These are phyloP conservation scores for Gymnoscopelus braueri DNA, from an alignment of 2,797 vertebrate genomes.

Conservation along the genomic window DNA sequence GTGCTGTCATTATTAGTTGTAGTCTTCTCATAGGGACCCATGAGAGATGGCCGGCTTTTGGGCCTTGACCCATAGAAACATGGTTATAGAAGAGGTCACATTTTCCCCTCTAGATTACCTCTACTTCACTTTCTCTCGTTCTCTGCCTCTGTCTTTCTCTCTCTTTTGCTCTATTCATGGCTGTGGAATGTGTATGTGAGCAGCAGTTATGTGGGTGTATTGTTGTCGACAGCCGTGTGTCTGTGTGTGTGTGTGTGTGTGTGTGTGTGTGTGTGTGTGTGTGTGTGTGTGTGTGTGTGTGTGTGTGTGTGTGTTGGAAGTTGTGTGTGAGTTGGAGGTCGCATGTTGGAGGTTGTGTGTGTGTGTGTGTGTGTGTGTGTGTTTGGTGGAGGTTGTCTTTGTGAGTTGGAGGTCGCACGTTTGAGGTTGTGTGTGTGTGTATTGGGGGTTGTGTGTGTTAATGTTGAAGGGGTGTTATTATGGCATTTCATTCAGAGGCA, in stretches of 20 bases:
- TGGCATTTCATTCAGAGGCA: no score
- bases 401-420: no score
- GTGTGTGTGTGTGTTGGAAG: not conserved
- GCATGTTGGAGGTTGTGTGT: not conserved
- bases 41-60: no score
- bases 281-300: slow-evolving; percentile 18
- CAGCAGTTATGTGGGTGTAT: slow-evolving; percentile 68
- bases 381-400: not conserved
- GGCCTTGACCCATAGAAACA: no score
- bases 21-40: no score
- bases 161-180: slow-evolving; percentile 51
- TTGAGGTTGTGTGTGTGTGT: not conserved
- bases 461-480: slow-evolving; percentile 15
- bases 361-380: slow-evolving; percentile 15
- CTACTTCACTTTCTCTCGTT: not conserved
- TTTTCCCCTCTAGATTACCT: not conserved
- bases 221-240: slow-evolving; percentile 42
- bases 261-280: slow-evolving; percentile 31
- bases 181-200: slow-evolving; percentile 56
- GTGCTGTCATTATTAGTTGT: no score
- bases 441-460: slow-evolving; percentile 18
- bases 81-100: no score
- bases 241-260: slow-evolving; percentile 26
- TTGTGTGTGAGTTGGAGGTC: slow-evolving; percentile 1
- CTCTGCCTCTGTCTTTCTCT: slow-evolving; percentile 27